These are phyloP conservation scores for Hedya salicella DNA, from an alignment of 2,888 invertebrate genomes.

Conservation along the genomic window DNA sequence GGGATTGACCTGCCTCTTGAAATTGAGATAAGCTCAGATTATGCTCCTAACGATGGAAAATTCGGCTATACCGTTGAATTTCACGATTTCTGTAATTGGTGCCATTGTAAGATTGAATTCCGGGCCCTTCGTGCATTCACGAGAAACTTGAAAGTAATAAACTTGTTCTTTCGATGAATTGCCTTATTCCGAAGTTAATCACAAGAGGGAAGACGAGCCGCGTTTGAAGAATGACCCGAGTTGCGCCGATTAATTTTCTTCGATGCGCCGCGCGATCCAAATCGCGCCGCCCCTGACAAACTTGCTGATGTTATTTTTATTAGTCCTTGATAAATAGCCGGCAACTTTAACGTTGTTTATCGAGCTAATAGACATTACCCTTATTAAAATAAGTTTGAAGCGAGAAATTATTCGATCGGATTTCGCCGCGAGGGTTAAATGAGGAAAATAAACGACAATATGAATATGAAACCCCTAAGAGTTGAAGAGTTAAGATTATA, in stretches of 20 bases:
- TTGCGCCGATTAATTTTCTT: slow-evolving; percentile 60
- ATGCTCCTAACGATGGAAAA: slow-evolving; percentile 59
- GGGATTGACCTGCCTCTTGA: slow-evolving; percentile 36
- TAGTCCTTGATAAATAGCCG: slow-evolving; percentile 58
- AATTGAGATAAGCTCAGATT: slow-evolving; percentile 50
- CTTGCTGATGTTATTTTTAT: slow-evolving; percentile 47
- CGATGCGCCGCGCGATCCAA: slow-evolving; percentile 49
- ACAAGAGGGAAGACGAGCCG: slow-evolving; percentile 53
- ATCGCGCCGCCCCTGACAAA: slow-evolving; percentile 44
- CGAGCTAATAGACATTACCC: slow-evolving; percentile 60
- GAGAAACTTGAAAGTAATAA: slow-evolving; percentile 73
- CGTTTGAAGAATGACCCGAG: slow-evolving; percentile 61
- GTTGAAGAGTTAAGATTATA: no score
- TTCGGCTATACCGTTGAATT: slow-evolving; percentile 59
- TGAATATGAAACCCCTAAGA: not conserved
- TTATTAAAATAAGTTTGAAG: slow-evolving; percentile 44
- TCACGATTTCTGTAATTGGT: slow-evolving; percentile 72
- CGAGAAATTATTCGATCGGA: not conserved
- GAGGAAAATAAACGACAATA: not conserved
- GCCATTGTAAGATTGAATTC: slow-evolving; percentile 67
- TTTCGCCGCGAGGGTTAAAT: not conserved
- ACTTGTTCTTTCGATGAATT: slow-evolving; percentile 76
- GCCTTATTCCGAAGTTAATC: slow-evolving; percentile 75
- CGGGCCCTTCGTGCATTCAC: slow-evolving; percentile 63
- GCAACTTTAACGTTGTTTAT: slow-evolving; percentile 61